Base-by-base conservation (phyloP, 2,888 invertebrate species). In the Dynastes hyllus region DNA sequence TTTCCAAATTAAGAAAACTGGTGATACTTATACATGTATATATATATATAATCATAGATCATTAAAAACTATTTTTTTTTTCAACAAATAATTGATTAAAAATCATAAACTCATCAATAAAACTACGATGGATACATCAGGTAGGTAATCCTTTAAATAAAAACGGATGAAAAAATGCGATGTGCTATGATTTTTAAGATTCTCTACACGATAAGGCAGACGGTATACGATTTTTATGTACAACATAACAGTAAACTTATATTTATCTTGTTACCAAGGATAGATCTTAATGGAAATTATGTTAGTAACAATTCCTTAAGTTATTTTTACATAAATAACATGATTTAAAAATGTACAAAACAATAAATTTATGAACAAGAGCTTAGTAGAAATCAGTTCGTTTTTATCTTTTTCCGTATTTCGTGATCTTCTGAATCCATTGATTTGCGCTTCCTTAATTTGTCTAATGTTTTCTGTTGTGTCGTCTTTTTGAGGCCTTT, bases 401-500 rank as follows among this genome's bases (percentile, higher is more conserved):
- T n/a, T 55, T 45, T 63, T 63, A 63, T 61, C 32, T 78, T 78
- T 37, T 70, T 71, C 50, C 65, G 76, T n/a, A 76, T 29, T 29
- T 78, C 71, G 27, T 63, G 51, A 13, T 69, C 61, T 50, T 78
- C 78, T 5, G 29, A 5, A 9, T 50, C 78, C 8, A 58, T 22
- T 8, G 78, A 70, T 51, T 45, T 63, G 40, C 78, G 78, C 45
- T 82, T 82, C 80, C 78, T 81, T 27, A 61, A 78, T 53, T 80
- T 88, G 84, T 91, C 91, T 22, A 91, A 88, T 83, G 93, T 94
- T 84, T 90, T 93, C 85, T 95, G 95, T 79, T 92, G 92, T 0
- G 92, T 88, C 0, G 94, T 92, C 88, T 95, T 96, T 85, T 93
- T 94, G 73, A 97, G 90, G 55, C 96, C 97, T 89, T 97, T 97